phyloP scores from a whole-genome alignment of 2,113 vertebrate genomes.

The Mobula hypostoma region DNA sequence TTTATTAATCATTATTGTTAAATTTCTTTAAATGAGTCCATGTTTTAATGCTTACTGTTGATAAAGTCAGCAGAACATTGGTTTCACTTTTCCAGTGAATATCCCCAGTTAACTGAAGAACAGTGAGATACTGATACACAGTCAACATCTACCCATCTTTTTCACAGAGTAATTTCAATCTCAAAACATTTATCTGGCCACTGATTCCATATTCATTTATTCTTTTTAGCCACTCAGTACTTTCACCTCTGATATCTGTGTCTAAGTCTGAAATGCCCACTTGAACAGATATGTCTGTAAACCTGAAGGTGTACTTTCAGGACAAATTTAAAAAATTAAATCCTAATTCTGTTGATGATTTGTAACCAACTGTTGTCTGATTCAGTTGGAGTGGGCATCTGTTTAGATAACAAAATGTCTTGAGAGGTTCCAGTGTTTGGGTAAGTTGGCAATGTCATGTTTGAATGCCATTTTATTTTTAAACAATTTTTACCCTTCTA shows the following conservation, averaged over 20 bases:
- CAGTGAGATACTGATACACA: neutral
- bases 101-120: too few species aligned
- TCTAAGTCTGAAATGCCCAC: too few species aligned
- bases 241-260: neutral
- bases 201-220: neutral
- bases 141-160: neutral
- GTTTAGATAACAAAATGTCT: neutral
- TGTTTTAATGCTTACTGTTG: neutral
- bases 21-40: neutral
- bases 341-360: neutral
- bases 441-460: neutral
- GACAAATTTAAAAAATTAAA: neutral
- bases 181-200: neutral
- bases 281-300: neutral
- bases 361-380: neutral
- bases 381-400: neutral
- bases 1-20: constrained; percentile 16
- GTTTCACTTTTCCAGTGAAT: too few species aligned
- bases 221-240: neutral
- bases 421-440: neutral
- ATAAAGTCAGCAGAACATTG: neutral
- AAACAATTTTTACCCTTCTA: neutral
- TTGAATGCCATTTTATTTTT: neutral
- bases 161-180: neutral
- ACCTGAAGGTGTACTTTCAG: neutral